A percentile compares a stretch with the other conserved stretches of the same genome.
Conservation (phyloP, 2,888 invertebrate species). For the Acheta domesticus region DNA sequence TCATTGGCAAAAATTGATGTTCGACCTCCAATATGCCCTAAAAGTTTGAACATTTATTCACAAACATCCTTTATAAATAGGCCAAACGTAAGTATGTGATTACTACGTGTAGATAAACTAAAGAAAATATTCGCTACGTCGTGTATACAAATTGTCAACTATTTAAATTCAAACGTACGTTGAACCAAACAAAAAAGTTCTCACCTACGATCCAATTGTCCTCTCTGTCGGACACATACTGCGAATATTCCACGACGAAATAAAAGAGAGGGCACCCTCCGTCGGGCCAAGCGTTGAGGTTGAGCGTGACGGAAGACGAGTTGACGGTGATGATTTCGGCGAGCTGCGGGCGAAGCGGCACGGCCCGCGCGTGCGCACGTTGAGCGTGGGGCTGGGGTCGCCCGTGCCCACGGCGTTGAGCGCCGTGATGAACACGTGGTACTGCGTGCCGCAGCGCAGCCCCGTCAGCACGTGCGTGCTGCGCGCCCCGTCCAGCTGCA, state of each 20-base stretch:
- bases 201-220: conserved; percentile 38
- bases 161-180: too few species aligned
- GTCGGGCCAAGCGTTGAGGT: conserved; percentile 42
- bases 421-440: conserved; percentile 40
- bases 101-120: too few species aligned
- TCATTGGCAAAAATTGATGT: too few species aligned
- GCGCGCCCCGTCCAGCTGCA: conserved; percentile 39
- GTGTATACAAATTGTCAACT: too few species aligned
- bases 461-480: conserved; percentile 39
- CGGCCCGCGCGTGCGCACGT: conserved; percentile 41
- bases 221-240: conserved; percentile 37
- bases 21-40: too few species aligned
- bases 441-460: conserved; percentile 40
- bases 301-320: conserved; percentile 41
- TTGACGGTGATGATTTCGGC: conserved; percentile 40
- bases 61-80: too few species aligned
- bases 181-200: not conserved
- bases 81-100: too few species aligned
- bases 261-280: conserved; percentile 42
- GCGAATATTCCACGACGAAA: conserved; percentile 43
- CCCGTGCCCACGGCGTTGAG: conserved; percentile 42
- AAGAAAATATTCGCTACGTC: too few species aligned
- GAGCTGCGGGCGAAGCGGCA: conserved; percentile 40
- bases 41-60: too few species aligned
- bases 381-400: conserved; percentile 40